Evolutionary conservation across 1,140 invertebrate species (phyloP).

Genomic region (Leptinotarsa lineolata): DNA sequence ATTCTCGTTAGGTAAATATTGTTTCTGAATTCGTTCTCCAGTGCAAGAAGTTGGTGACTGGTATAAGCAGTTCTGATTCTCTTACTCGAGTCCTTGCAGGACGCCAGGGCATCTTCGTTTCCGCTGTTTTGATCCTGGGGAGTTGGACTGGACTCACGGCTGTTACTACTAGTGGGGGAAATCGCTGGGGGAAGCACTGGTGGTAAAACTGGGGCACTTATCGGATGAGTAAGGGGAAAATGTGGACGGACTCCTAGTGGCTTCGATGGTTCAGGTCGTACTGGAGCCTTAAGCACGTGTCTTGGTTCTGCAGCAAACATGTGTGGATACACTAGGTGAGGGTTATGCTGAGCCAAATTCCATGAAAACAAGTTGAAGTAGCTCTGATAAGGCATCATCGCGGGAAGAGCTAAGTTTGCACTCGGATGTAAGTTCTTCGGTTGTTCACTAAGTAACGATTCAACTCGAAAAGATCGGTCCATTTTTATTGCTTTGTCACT

Average conservation of each 20-base stretch:
- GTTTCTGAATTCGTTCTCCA: slow-evolving; percentile 88
- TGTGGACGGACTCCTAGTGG: slow-evolving; percentile 39
- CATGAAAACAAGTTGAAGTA: slow-evolving; percentile 65
- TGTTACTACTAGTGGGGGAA: slow-evolving; percentile 47
- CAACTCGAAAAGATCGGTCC: slow-evolving; percentile 77
- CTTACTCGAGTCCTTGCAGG: slow-evolving; percentile 67
- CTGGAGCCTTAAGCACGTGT: slow-evolving; percentile 37
- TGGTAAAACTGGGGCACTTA: slow-evolving; percentile 52
- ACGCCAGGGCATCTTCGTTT: slow-evolving; percentile 48
- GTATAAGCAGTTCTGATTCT: slow-evolving; percentile 91
- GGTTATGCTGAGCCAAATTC: slow-evolving; percentile 64
- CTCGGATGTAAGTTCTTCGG: slow-evolving; percentile 59
- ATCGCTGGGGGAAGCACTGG: not conserved
- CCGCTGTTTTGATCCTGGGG: slow-evolving; percentile 58
- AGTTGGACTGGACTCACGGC: slow-evolving; percentile 63
- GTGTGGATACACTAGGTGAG: slow-evolving; percentile 53
- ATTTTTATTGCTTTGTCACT: slow-evolving; percentile 53
- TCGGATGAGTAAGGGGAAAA: too few relatives aligned
- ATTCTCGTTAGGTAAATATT: slow-evolving; percentile 91
- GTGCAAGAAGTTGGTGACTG: slow-evolving; percentile 85
- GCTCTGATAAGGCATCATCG: slow-evolving; percentile 64
- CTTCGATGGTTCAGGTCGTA: slow-evolving; percentile 47
- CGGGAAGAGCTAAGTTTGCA: slow-evolving; percentile 42
- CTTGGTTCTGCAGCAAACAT: slow-evolving; percentile 48
- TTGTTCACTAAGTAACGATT: slow-evolving; percentile 71